Evolutionary conservation across 2,888 invertebrate species (phyloP), one percentile per base, ranked within the genome.

Genomic region (Disparrhopalites patrizii): DNA sequence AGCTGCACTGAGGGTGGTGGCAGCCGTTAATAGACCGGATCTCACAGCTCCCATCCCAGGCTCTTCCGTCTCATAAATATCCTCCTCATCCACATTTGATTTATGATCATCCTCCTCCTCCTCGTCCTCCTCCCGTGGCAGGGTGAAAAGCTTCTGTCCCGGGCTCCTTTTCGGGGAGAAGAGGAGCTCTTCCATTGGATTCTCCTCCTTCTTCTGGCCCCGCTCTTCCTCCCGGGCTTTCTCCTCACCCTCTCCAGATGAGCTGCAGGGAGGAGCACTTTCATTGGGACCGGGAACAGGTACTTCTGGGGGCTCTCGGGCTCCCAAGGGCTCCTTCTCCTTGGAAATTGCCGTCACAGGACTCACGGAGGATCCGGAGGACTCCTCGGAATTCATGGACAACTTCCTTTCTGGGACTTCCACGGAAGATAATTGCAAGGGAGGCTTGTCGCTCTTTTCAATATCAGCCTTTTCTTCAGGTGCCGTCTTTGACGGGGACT

Each of bases 1-100:
- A 23, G 73, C 68, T 28, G 75, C 73, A 63, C 68, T 70, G 13
- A 72, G 56, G 2, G 73, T 75, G 2, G 67, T 68, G 2, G 73
- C 73, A 4, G 73, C 75, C 18, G 69, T 71, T 15, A 75, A 54
- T 5, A 75, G 55, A 40, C 73, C 73, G 1, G 73, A 66, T 28
- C 69, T 62, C 23, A 75, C 58, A 10, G 70, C 68, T n/a, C 73
- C 68, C 23, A 70, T 8, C 3, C 33, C 62, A 20, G 61, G 67
- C 23, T 58, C 60, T 18, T 66, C 62, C n/a, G 63, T 66, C 20
- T 67, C 66, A 51, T 55, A 60, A 54, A 64, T 56, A 25, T 58
- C 63, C 20, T 68, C 67, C 7, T 65, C 65, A 50, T 69, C 70
- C 18, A 55, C 52, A 27, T 68, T 69, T 2, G 56, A 50, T 27